Conservation (phyloP, 2,797 vertebrate species). For the Halcyon leucocephala region DNA sequence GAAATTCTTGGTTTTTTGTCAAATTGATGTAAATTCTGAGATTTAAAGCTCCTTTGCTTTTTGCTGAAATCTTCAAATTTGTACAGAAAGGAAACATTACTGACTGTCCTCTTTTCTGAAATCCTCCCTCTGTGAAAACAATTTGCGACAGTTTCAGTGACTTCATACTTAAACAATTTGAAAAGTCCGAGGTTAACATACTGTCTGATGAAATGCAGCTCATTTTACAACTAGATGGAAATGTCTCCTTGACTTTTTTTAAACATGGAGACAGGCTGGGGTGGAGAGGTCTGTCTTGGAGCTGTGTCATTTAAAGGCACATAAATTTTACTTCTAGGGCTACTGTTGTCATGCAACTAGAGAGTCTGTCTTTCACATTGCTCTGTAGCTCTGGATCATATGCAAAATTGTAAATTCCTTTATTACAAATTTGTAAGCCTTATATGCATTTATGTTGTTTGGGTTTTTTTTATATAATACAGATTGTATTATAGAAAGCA, state of each 20-base stretch:
- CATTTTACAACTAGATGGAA: neutral
- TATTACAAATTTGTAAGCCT: neutral
- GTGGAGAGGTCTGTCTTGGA: neutral
- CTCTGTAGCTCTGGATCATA: neutral
- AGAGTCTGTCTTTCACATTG: neutral
- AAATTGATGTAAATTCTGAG: neutral
- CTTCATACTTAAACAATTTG: neutral
- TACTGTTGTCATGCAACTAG: neutral
- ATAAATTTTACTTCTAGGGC: constrained; percentile 6
- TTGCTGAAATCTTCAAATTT: neutral
- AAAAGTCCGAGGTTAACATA: constrained; percentile 25
- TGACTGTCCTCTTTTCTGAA: neutral
- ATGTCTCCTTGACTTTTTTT: neutral
- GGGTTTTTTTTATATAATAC: neutral
- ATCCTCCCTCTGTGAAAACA: neutral
- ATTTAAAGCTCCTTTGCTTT: neutral
- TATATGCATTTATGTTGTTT: neutral
- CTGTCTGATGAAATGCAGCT: neutral
- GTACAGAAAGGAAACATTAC: neutral
- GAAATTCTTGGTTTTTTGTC: neutral
- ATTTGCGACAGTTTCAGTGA: constrained; percentile 41
- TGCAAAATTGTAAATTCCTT: neutral
- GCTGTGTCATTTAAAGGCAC: neutral
- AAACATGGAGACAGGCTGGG: neutral
- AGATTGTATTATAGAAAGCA: neutral